phyloP scores from a whole-genome alignment of 2,797 vertebrate species.

The Myotis myotis region DNA sequence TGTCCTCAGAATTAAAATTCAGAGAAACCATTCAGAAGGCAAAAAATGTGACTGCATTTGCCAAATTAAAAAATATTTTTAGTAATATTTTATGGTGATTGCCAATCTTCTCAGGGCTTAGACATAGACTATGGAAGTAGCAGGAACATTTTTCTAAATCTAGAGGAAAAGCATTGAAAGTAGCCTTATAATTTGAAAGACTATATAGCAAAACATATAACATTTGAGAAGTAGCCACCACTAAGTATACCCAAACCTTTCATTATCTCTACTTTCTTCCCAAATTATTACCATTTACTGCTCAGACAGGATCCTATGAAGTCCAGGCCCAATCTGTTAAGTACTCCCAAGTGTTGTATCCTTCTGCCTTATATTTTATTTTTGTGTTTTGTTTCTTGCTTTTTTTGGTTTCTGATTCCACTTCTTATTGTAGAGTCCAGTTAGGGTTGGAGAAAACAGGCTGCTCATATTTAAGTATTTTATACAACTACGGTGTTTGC shows the following conservation, averaged over 20 bases:
- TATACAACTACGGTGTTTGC: background rate
- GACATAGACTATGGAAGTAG: background rate
- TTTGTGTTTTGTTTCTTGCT: background rate
- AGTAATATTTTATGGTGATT: constrained; percentile 48
- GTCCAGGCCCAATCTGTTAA: background rate
- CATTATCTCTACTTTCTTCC: background rate
- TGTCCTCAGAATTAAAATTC: constrained; percentile 54
- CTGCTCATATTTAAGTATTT: background rate
- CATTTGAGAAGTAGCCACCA: constrained; percentile 16
- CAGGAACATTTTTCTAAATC: background rate
- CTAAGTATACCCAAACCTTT: background rate
- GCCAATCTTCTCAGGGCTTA: background rate
- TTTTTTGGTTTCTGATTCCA: background rate
- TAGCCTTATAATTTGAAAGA: constrained; percentile 27
- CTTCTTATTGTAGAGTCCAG: background rate
- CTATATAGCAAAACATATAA: background rate
- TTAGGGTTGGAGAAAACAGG: background rate
- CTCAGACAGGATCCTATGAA: background rate
- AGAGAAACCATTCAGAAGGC: constrained; percentile 53
- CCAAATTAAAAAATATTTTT: constrained; percentile 59
- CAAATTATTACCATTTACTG: background rate
- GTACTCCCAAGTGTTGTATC: background rate
- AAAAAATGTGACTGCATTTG: constrained; percentile 54
- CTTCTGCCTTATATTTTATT: constrained; percentile 17
- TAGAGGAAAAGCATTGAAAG: constrained; percentile 8